Conservation (phyloP, 1,140 invertebrate genomes). For the Paraescarpia echinospica region DNA sequence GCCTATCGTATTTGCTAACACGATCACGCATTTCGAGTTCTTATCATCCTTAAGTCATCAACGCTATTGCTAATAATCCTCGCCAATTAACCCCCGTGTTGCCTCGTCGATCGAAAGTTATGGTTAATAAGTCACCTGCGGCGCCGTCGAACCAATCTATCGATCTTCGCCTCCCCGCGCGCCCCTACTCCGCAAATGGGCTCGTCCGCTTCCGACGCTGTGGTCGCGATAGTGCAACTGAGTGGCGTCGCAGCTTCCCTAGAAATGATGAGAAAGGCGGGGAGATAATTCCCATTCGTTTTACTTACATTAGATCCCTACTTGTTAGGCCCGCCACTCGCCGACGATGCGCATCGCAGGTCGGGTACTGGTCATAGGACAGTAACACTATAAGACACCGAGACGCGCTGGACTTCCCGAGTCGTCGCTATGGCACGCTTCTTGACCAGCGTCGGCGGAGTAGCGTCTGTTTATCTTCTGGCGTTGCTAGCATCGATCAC, state of each 20-base stretch:
- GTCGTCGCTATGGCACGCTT: neutral
- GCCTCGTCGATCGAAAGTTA: neutral
- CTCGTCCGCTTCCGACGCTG: neutral
- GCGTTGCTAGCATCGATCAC: neutral
- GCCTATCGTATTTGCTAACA: neutral
- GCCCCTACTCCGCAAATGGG: neutral
- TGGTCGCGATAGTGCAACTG: neutral
- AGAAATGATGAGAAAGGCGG: neutral
- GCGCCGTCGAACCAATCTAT: neutral
- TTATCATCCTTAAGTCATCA: conserved; percentile 1
- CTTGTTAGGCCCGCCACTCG: neutral
- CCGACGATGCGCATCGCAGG: neutral
- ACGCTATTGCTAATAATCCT: neutral
- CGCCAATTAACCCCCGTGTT: neutral
- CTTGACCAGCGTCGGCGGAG: neutral
- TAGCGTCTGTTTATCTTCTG: neutral
- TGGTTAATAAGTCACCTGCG: neutral
- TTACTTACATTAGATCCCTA: neutral
- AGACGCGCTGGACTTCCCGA: neutral
- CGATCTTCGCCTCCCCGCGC: neutral
- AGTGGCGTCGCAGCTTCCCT: neutral
- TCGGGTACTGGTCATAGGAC: neutral
- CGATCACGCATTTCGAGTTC: neutral
- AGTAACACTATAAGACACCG: neutral
- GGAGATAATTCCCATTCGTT: conserved; percentile 5